Percentiles rank a stretch among this genome's conserved stretches.
phyloP scores from a whole-genome alignment of 2,113 vertebrate species.

The Aptenodytes forsteri region DNA sequence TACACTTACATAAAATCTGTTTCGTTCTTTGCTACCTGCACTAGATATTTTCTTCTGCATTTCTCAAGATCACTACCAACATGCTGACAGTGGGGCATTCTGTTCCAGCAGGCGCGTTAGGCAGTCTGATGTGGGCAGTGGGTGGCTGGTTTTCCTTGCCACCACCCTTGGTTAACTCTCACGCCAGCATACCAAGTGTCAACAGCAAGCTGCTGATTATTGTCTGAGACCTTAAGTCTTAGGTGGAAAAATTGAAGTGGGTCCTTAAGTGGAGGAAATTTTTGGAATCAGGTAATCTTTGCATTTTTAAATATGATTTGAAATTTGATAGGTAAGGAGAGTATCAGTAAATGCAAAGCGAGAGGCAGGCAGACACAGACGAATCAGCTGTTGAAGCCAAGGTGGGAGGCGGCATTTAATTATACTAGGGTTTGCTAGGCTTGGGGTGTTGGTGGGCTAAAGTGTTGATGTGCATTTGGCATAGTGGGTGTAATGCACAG shows the following conservation, averaged over 20 bases:
- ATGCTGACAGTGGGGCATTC: not conserved
- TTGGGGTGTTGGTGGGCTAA: not conserved
- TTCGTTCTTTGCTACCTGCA: not conserved
- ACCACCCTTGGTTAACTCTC: not conserved
- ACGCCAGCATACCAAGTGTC: not conserved
- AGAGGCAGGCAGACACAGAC: not conserved
- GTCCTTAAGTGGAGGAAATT: not conserved
- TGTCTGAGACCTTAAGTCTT: not conserved
- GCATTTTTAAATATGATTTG: not conserved
- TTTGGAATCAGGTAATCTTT: not conserved
- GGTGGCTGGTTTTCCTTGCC: not conserved
- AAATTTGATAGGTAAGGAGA: not conserved
- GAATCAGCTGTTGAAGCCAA: not conserved
- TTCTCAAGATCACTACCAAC: not conserved
- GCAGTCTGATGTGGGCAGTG: not conserved
- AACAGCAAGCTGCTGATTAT: not conserved
- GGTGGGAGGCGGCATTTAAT: conserved; percentile 17
- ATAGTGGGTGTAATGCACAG: not conserved
- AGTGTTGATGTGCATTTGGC: conserved; percentile 24
- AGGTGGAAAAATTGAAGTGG: not conserved
- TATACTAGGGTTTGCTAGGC: conserved; percentile 15
- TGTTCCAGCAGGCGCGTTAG: not conserved
- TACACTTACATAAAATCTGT: not conserved
- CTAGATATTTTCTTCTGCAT: not conserved
- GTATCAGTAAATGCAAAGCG: not conserved